Conservation (phyloP, 2,888 invertebrate species). For the Andrena haemorrhoa region DNA sequence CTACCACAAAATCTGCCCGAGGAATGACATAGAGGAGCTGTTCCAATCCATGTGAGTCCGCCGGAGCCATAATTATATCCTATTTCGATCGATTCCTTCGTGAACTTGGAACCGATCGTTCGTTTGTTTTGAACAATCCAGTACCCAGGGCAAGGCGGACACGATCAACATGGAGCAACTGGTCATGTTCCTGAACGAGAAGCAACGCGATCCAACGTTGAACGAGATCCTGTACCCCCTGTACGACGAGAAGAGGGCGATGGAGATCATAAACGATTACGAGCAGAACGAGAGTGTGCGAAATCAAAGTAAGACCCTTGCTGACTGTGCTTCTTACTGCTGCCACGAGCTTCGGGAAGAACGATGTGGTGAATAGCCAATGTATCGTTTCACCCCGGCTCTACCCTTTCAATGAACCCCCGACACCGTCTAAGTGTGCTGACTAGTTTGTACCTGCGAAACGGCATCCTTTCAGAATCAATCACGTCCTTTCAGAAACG, state of each 20-base stretch:
- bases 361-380: slow-evolving; percentile 4
- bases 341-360: background rate
- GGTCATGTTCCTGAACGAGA: slow-evolving; percentile 97
- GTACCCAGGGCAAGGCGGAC: slow-evolving; percentile 95
- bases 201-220: slow-evolving; percentile 98
- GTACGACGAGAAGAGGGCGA: slow-evolving; percentile 96
- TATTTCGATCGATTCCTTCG: background rate
- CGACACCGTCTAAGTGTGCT: background rate
- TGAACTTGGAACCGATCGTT: slow-evolving; percentile 4
- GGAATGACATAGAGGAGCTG: slow-evolving; percentile 99
- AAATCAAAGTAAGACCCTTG: slow-evolving; percentile 87
- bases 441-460: slow-evolving; percentile 59
- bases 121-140: slow-evolving; percentile 83
- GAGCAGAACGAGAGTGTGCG: slow-evolving; percentile 93
- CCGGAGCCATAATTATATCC: background rate
- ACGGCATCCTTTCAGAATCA: slow-evolving; percentile 73
- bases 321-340: background rate
- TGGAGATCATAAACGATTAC: slow-evolving; percentile 97
- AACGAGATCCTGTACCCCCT: slow-evolving; percentile 99
- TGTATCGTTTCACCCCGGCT: background rate
- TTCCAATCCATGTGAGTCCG: slow-evolving; percentile 96
- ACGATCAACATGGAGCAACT: slow-evolving; percentile 94
- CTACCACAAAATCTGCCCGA: slow-evolving; percentile 99
- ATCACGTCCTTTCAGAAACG: slow-evolving; percentile 87
- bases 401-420: background rate